Percentiles rank a stretch among this genome's conserved stretches.
These are phyloP conservation scores for Sebastes aleutianus DNA, from an alignment of 2,797 vertebrate genomes.

Conservation along the genomic window DNA sequence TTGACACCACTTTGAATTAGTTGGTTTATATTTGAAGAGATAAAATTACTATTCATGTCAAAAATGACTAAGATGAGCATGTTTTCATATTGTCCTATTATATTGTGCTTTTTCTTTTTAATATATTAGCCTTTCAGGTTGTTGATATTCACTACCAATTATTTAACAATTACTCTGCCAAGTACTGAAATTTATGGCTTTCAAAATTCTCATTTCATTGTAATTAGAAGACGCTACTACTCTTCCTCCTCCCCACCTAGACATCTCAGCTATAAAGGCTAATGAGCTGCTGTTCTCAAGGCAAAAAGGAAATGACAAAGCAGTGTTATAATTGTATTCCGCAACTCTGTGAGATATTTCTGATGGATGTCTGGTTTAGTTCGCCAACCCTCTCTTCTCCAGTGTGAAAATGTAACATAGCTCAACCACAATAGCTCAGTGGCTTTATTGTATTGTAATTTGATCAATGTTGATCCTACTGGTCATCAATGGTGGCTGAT, in stretches of 20 bases:
- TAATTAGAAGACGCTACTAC: neutral
- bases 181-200: neutral
- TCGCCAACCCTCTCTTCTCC: neutral
- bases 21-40: neutral
- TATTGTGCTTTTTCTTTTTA: neutral
- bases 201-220: neutral
- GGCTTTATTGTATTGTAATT: neutral
- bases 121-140: neutral
- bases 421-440: neutral
- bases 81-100: neutral
- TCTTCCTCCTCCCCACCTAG: neutral
- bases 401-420: neutral
- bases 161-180: neutral
- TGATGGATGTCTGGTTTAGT: neutral
- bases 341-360: neutral
- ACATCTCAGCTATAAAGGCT: neutral
- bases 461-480: neutral
- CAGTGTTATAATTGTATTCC: neutral
- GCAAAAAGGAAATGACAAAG: neutral
- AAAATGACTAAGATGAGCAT: neutral
- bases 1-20: neutral
- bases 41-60: neutral
- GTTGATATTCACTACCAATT: neutral
- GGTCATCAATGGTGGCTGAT: neutral
- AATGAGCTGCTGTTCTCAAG: conserved; percentile 11